Evolutionary conservation across 2,888 invertebrate genomes (phyloP), one percentile per base, ranked within the genome.

Genomic region (Spisula solida): DNA sequence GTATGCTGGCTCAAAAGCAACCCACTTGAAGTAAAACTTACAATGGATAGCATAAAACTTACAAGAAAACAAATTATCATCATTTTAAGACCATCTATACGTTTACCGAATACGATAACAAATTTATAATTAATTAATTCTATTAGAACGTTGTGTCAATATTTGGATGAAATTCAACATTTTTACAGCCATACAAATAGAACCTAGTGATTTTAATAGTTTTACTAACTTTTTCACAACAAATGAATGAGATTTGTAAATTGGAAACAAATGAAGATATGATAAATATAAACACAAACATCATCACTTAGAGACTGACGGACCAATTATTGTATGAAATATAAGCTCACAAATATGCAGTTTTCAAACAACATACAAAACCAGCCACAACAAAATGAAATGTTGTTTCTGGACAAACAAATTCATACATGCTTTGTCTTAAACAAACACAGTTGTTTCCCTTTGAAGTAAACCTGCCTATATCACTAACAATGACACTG

Each of bases 371-470:
- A 75, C 14, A 34, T 75, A 75, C 75, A 75, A 34, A 75, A 75
- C 18, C 75, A 75, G 75, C 31, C 75, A 75, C 75, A 75, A 75
- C 75, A 75, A 75, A 75, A 75, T 75, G 75, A 75, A 34, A 34
- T 14, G 34, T 18, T 25, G 25, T 34, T 75, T 34, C 31, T 75
- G 75, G 34, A 75, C 31, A 34, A 34, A 75, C 14, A 18, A 16
- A 75, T 14, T 34, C 29, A 18, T 14, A 75, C 75, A 25, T 31
- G 75, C 12, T 25, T 31, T 34, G 0, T 34, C 1, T 34, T 70
- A 16, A 5, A 31, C 14, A 75, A 31, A 10, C 75, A 75, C 0
- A 75, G 18, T 31, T 75, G 75, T 75, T 75, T 12, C 16, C 31
- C 75, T 34, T 75, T 16, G 51, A 51, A 51, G 51, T 51, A 16